These are phyloP conservation scores for Gopherus evgoodei DNA, from an alignment of 2,113 vertebrate genomes.

Conservation along the genomic window DNA sequence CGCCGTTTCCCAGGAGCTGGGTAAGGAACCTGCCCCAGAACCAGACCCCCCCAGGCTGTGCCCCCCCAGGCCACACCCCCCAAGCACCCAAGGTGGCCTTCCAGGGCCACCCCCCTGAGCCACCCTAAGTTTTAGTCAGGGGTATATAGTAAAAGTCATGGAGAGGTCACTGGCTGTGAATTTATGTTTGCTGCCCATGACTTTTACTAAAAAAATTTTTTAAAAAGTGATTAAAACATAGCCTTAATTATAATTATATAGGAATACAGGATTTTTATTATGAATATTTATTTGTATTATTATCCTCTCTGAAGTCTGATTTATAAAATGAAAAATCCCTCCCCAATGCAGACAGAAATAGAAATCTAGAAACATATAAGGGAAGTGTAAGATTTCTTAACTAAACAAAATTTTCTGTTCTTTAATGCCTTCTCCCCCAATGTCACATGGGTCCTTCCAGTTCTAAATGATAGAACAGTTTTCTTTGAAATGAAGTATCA, in stretches of 20 bases:
- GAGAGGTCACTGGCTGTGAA: too few relatives aligned
- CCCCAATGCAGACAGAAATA: background rate
- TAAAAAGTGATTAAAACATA: too few relatives aligned
- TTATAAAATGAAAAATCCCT: constrained; percentile 6
- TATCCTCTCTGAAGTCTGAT: background rate
- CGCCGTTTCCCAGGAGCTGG: too few relatives aligned
- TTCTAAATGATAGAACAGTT: constrained; percentile 37
- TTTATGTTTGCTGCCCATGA: too few relatives aligned
- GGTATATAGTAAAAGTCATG: too few relatives aligned
- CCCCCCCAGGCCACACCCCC: too few relatives aligned
- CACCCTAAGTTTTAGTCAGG: too few relatives aligned
- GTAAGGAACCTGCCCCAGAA: too few relatives aligned
- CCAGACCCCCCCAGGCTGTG: too few relatives aligned
- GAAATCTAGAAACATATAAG: constrained; percentile 12
- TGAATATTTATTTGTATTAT: background rate
- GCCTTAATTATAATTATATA: background rate
- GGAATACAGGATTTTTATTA: background rate
- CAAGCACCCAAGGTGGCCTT: too few relatives aligned
- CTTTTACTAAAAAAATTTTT: too few relatives aligned
- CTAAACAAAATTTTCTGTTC: background rate
- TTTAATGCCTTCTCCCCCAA: background rate
- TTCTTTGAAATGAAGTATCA: constrained; percentile 53
- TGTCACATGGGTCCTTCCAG: constrained; percentile 7
- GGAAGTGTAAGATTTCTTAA: constrained; percentile 8
- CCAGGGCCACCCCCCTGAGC: too few relatives aligned